Conservation (phyloP, 2,888 invertebrate genomes). For the Bellardia pandia region DNA sequence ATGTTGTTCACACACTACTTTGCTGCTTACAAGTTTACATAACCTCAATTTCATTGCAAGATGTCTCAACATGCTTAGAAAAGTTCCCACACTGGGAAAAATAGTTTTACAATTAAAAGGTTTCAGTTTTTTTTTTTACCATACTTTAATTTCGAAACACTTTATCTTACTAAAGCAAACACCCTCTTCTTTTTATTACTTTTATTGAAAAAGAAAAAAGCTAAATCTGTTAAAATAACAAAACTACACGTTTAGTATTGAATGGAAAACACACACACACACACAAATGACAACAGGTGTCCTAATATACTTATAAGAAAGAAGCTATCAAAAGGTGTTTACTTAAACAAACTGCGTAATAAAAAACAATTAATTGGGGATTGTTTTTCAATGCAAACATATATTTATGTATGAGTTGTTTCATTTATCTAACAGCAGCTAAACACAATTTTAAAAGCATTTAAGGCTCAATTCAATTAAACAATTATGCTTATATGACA, state of each 20-base stretch:
- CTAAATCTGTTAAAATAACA: conserved; percentile 72
- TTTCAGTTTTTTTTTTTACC: background rate
- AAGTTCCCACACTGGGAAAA: conserved; percentile 66
- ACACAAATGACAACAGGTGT: conserved; percentile 56
- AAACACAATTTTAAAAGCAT: background rate
- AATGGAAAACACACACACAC: background rate
- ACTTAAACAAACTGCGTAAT: conserved; percentile 70
- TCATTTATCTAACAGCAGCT: background rate
- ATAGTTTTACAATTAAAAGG: conserved; percentile 46
- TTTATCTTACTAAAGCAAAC: conserved; percentile 41
- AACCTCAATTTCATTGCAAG: conserved; percentile 54
- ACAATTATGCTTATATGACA: conserved; percentile 64
- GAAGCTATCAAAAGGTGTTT: conserved; percentile 47
- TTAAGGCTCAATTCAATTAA: conserved; percentile 60
- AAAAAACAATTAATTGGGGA: conserved; percentile 60
- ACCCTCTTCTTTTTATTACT: conserved; percentile 33
- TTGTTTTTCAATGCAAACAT: conserved; percentile 61
- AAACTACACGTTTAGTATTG: conserved; percentile 47
- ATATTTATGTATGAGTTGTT: background rate
- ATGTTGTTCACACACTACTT: conserved; percentile 60
- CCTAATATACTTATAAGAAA: conserved; percentile 1
- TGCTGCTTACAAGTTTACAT: conserved; percentile 63
- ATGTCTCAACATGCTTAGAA: conserved; percentile 14
- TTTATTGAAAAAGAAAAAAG: conserved; percentile 34
- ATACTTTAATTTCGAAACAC: conserved; percentile 26